Base-by-base conservation (phyloP, 2,888 invertebrate genomes). In the Pimpla rufipes region DNA sequence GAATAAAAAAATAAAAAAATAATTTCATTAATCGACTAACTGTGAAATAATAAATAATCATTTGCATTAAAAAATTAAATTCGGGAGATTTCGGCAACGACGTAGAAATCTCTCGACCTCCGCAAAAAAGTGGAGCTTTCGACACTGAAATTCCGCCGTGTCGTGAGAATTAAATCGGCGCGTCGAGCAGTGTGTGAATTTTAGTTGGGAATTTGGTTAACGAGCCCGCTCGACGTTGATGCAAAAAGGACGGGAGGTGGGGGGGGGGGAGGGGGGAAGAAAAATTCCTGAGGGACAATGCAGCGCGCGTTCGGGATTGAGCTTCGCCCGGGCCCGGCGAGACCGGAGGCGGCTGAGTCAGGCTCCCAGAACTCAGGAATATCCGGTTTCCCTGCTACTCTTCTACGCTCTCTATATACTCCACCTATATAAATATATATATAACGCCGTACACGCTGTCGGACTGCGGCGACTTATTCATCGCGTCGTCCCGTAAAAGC, bases 331-430 rank as follows among this genome's bases (percentile, higher is more conserved):
- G 37, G 79, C 29, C 40, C 71, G 37, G n/a, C n/a, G 47, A 75
- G 66, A 71, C 71, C 77, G 81, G 77, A 81, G 81, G 77, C 67
- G 66, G 77, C 64, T 59, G 42, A 71, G 66, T 66, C 29, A 64
- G 71, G 66, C 47, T 29, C 71, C 57, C 57, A 77, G 73, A 84
- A 87, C 88, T 88, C 89, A 89, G 88, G 89, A 89, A 89, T 91
- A 91, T 90, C 91, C 91, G 90, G 90, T 91, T 91, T 90, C 90
- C 88, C 87, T 77, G 88, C 85, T 88, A 90, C 90, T 90, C 90
- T 88, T 88, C 85, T 87, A 85, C 71, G 57, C 45, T 77, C 66
- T 40, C 18, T 62, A 37, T 52, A 11, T 57, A 13, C 13, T 3
- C 23, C 42, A 52, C 16, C n/a, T 5, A 16, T 16, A 47, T 47